Percentiles rank a stretch among this genome's conserved stretches.
Evolutionary conservation across 2,888 invertebrate genomes (phyloP).

Genomic region (Athetis lepigone): DNA sequence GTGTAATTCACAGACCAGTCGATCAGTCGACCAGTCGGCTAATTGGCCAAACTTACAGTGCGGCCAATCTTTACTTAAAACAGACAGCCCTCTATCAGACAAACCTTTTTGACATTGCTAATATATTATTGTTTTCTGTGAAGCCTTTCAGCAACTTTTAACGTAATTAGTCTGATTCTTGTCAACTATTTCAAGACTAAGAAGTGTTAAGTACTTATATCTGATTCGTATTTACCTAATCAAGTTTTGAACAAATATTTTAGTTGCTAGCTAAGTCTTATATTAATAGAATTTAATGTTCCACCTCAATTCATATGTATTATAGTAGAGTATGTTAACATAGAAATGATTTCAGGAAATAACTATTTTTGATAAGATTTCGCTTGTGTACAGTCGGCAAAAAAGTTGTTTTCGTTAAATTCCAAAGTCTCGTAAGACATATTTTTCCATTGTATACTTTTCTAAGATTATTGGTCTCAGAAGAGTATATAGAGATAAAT

Average conservation of each 20-base stretch:
- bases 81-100: too few species aligned
- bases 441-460: too few species aligned
- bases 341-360: conserved; percentile 6
- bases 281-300: neutral
- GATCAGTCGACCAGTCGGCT: too few species aligned
- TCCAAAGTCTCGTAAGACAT: too few species aligned
- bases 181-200: conserved; percentile 24
- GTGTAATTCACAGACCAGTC: too few species aligned
- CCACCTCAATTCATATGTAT: conserved; percentile 1
- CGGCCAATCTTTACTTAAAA: too few species aligned
- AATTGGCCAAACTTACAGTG: too few species aligned
- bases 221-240: conserved; percentile 16
- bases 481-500: neutral
- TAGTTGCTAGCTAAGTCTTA: neutral
- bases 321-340: conserved; percentile 16
- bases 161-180: neutral
- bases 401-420: neutral
- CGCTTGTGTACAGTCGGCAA: neutral
- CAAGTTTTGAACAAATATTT: neutral
- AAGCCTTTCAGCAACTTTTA: conserved; percentile 9
- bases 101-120: neutral
- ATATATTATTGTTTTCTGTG: neutral
- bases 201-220: conserved; percentile 25
- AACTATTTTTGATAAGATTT: neutral
- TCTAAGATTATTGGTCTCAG: too few species aligned